Evolutionary conservation across 2,113 vertebrate species (phyloP).

Genomic region (Sciurus niger): DNA sequence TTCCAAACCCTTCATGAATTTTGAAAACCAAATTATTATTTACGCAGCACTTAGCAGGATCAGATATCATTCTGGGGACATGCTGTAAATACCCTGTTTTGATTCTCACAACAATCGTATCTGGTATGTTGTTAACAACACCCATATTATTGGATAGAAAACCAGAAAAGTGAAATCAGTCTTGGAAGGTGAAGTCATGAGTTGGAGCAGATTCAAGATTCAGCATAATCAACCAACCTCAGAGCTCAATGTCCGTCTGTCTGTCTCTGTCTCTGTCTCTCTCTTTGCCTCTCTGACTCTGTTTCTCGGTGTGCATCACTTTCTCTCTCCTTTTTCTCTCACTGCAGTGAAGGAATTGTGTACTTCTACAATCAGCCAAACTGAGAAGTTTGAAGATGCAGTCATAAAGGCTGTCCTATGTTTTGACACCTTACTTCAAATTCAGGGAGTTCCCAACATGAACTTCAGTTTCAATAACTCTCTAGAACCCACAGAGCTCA

Average conservation of each 20-base stretch:
- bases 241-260: not conserved
- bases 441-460: not conserved
- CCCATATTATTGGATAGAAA: not conserved
- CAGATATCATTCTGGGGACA: not conserved
- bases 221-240: not conserved
- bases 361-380: not conserved
- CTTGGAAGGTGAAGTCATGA: not conserved
- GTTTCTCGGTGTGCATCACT: accelerated
- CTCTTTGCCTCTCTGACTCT: not conserved
- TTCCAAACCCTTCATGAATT: not conserved
- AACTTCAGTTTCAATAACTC: not conserved
- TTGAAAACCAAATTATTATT: not conserved
- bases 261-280: too few species aligned
- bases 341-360: not conserved
- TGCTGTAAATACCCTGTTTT: not conserved
- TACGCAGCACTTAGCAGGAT: not conserved
- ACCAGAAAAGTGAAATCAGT: not conserved
- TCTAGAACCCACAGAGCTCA: not conserved
- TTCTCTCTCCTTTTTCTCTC: not conserved
- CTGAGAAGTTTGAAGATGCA: not conserved
- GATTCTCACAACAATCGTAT: not conserved
- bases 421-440: not conserved
- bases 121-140: not conserved
- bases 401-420: not conserved
- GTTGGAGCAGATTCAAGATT: not conserved